Evolutionary conservation across 2,797 vertebrate species (phyloP).

Genomic region (Champsocephalus gunnari): DNA sequence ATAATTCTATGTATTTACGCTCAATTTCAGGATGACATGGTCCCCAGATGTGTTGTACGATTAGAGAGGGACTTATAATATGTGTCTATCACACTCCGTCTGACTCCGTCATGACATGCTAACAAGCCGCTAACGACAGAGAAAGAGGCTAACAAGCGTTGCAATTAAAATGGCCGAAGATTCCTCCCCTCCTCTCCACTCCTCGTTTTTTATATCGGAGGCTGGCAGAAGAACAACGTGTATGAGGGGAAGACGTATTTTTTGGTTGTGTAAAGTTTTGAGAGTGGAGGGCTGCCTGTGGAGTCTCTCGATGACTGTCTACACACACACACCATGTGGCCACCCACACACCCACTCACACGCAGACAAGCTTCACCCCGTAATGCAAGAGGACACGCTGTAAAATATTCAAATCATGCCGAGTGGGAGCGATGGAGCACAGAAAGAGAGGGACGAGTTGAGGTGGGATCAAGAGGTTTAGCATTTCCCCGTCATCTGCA

Average conservation of each 20-base stretch:
- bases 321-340: constrained; percentile 25
- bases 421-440: constrained; percentile 5
- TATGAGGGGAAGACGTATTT: not conserved
- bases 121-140: constrained; percentile 50
- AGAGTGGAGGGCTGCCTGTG: constrained; percentile 30
- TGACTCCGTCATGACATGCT: constrained; percentile 58
- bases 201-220: constrained; percentile 28
- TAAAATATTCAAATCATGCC: constrained; percentile 38
- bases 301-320: constrained; percentile 28
- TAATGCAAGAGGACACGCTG: constrained; percentile 49
- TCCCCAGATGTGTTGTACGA: constrained; percentile 3
- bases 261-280: not conserved
- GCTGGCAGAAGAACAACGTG: constrained; percentile 13
- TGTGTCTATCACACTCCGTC: constrained; percentile 52
- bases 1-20: not conserved
- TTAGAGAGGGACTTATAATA: not conserved
- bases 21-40: not conserved
- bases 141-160: constrained; percentile 50
- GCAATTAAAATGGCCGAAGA: constrained; percentile 61
- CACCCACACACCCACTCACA: constrained; percentile 11
- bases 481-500: constrained; percentile 24
- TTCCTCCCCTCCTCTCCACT: constrained; percentile 29
- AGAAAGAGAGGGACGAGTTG: constrained; percentile 14
- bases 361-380: not conserved
- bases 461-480: constrained; percentile 13